Base-by-base conservation (phyloP, 2,888 invertebrate species). In the Creontiades dilutus region DNA sequence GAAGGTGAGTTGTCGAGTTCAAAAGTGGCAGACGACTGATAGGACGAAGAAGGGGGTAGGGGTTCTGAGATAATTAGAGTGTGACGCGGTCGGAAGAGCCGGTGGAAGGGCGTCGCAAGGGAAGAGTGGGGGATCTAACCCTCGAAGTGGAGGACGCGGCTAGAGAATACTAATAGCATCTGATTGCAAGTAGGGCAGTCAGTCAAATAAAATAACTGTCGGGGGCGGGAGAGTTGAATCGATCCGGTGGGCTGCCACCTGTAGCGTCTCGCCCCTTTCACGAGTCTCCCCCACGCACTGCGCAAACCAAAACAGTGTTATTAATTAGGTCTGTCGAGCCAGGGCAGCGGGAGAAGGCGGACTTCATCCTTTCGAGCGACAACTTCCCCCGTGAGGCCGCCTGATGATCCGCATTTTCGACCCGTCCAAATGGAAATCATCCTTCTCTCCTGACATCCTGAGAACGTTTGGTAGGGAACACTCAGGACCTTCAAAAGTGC, bases 111-210 rank as follows among this genome's bases (percentile, higher is more conserved):
- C 28, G 80, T 78, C 78, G 80, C 57, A 9, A 48, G 88, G 16
- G 55, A 48, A 80, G 23, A 46, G 78, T 27, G 78, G 68, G 19
- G 68, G 61, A 9, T 19, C 19, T 61, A 16, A 61, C 61, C 61
- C 61, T 61, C 19, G 89, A 27, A 61, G 82, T 47, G 68, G 84
- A 78, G 47, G 19, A 46, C 52, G 47, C 55, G 68, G 89, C 86
- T 86, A 86, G 86, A 88, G 90, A 90, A 90, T 90, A 90, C 78
- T 90, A 90, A 90, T 86, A 86, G 90, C 90, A 86, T 86, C 86
- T 86, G 90, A 90, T 90, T 90, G 90, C 86, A 90, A 90, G 90
- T 90, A 55, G 90, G 90, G 90, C 90, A 90, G 90, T 90, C 90
- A 90, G 90, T 90, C 90, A 90, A 90, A 90, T 90, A 90, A 90